Evolutionary conservation across 2,113 vertebrate genomes (phyloP), one percentile per base, ranked within the genome.

Genomic region (Hippoglossus stenolepis): DNA sequence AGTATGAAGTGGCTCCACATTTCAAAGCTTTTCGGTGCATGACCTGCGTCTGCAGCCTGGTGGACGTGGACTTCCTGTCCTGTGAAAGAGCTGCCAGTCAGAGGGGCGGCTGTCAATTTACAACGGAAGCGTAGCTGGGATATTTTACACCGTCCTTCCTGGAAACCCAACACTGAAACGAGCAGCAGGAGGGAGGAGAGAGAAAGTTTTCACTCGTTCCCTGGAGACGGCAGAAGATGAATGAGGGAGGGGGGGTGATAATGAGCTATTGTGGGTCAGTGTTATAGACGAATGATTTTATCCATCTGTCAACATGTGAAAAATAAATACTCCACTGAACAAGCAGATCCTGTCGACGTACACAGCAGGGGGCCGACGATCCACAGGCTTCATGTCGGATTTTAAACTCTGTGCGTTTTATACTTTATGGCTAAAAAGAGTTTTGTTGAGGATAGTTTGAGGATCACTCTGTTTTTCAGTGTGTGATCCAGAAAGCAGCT

Each of bases 131-230:
- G 7, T 64, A 20, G 1, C 17, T 9, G 0, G 43, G 88, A 91
- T 77, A 90, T 86, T 85, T 90, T 84, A 93, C 80, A 87, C 87
- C 85, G 31, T 77, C 77, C n/a, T 90, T 90, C 89, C 89, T 90
- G 90, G 91, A 90, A 90, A 89, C 85, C 31, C 76, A 72, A 89
- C 66, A 57, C 90, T 62, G 14, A 6, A 40, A 82, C 24, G 53
- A 77, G 66, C 88, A 83, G 90, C 86, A 31, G 87, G 86, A 83
- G 84, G 80, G 70, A 82, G 66, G 23, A 80, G 74, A 70, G 82
- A 56, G 84, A 84, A 85, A 75, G 85, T 84, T 85, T 83, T 70
- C 26, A 3, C 73, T 86, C 60, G 6, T 5, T 80, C 91, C 73
- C 89, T 1, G 8, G 83, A 88, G 87, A 69, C 2, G 9, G 45